phyloP scores from a whole-genome alignment of 2,797 vertebrate species.

The Pogoniulus pusillus region DNA sequence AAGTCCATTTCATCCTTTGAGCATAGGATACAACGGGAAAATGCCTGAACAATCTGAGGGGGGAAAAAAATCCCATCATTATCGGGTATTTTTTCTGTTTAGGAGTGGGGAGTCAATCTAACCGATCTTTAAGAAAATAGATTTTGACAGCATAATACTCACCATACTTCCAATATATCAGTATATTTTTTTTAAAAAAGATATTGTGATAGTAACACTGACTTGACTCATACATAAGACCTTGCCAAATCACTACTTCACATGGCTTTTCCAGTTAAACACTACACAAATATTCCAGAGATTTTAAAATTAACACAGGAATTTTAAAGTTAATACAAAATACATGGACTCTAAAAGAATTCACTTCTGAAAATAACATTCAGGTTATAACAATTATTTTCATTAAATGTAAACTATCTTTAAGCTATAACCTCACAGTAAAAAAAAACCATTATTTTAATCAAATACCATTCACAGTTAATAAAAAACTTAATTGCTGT shows the following conservation, averaged over 20 bases:
- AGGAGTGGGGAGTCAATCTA: neutral
- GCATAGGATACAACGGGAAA: constrained; percentile 89
- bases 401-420: neutral
- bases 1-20: constrained; percentile 93
- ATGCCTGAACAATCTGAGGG: constrained; percentile 88
- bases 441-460: neutral
- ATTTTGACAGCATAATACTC: neutral
- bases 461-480: neutral
- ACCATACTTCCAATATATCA: neutral
- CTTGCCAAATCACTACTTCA: neutral
- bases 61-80: neutral
- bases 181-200: too few relatives aligned
- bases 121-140: neutral
- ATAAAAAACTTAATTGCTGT: neutral
- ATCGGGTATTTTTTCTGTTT: neutral
- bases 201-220: neutral
- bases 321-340: neutral
- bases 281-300: neutral
- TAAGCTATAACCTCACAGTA: neutral
- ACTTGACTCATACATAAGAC: neutral
- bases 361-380: neutral
- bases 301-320: neutral
- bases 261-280: neutral
- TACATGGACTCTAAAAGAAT: neutral
- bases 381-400: neutral